Evolutionary conservation across 1,140 invertebrate species (phyloP), one percentile per base, ranked within the genome.

Genomic region (Leptoteleia sp.): DNA sequence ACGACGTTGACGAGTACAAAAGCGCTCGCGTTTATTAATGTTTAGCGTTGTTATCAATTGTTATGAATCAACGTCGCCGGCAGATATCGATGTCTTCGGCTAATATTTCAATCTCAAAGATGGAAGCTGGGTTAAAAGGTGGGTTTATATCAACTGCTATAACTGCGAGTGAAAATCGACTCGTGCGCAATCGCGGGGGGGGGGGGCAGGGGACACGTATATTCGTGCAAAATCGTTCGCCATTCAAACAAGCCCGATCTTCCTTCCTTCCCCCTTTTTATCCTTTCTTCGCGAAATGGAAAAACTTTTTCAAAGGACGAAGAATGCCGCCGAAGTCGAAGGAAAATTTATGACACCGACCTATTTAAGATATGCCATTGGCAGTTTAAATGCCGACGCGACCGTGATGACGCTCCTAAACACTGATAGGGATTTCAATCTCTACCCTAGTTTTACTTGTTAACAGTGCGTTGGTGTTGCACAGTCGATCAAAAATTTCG

Each of bases 261-360:
- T 64, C 42, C 61, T 75, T 75, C 71, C 29, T 73, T 73, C 48
- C 48, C 55, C 54, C 59, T 59, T 59, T 73, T 57, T 59, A 75
- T 59, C 61, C 71, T 75, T 75, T 73, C 48, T 73, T 73, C 42
- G 48, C 25, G 42, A 50, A 73, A 73, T 72, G 68, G 68, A 55
- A 72, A 72, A 72, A 72, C 57, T 72, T 72, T 72, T 64, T 52
- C 50, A 55, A 64, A 55, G 45, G 15, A 15, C n/a, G 47, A 45
- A 71, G 55, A 71, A 71, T 61, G 17, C 45, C 17, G 47, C 45
- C 45, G 38, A 45, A 62, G 47, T 71, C 67, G 38, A 71, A 43
- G 47, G n/a, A 9, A 62, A 71, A 71, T 71, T 71, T 71, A 71
- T 71, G 55, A 71, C 48, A 13, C 43, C 55, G 55, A 71, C 67